Base-by-base conservation (phyloP, 2,888 invertebrate genomes). In the Trichacis sp. region DNA sequence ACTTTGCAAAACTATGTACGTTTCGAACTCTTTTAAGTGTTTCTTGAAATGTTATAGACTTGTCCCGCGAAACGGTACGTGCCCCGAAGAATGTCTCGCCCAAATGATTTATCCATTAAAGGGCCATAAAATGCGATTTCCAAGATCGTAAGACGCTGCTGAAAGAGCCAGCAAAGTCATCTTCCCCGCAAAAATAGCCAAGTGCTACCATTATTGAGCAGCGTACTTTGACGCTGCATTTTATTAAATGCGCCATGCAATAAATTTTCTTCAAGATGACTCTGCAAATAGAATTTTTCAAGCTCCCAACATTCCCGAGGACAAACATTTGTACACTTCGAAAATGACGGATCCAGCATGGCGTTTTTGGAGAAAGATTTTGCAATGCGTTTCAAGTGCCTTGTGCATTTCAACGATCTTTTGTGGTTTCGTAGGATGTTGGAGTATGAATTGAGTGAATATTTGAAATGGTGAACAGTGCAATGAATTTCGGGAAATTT, bases 31-130 rank as follows among this genome's bases (percentile, higher is more conserved):
- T 12, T 12, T 14, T 29, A 1, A 30, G 9, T 29, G 15, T 48
- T 19, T 30, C 30, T 11, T 30, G 49, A 33, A n/a, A 33, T 33
- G 33, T 49, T 33, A 49, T 49, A 33, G 1, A 15, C 30, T 29
- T 5, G 12, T 12, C 11, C 42, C 15, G 15, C 12, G 29, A 3
- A 29, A 24, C 29, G 30, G n/a, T 29, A 49, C 12, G 33, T 40
- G 40, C 6, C 12, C 33, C 30, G 11, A 49, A 15, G 33, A 11
- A 17, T 49, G 14, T 1, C 19, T 33, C 40, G 20, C 24, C 24
- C 18, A 18, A 49, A 49, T 18, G 49, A 49, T 33, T 17, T 33
- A 49, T 49, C 6, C 17, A 11, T 47, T 29, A 14, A 42, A 42
- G 12, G 8, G 29, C 17, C 18, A 17, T 49, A 33, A 33, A 49